phyloP scores from a whole-genome alignment of 2,113 vertebrate species.

The Agapornis roseicollis region DNA sequence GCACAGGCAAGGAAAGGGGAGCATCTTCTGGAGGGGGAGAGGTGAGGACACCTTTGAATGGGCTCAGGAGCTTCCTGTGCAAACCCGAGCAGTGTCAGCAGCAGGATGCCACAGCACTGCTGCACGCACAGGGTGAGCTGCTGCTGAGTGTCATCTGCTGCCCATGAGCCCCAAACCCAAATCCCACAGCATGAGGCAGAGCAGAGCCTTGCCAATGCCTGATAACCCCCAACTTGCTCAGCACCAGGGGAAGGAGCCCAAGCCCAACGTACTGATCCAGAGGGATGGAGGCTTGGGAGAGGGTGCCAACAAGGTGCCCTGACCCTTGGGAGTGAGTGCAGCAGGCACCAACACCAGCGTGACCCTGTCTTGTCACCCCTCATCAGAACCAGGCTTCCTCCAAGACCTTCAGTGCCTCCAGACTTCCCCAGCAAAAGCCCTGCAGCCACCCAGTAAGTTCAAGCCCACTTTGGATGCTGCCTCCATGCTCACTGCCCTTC shows the following conservation, averaged over 20 bases:
- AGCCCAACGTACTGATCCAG: not conserved
- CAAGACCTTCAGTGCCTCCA: not conserved
- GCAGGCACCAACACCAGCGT: accelerated
- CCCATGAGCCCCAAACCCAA: not conserved
- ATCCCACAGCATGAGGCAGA: not conserved
- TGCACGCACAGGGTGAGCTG: not conserved
- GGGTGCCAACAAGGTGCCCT: not conserved
- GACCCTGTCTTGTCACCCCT: accelerated
- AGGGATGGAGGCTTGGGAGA: not conserved
- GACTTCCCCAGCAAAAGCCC: not conserved
- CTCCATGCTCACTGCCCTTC: not conserved
- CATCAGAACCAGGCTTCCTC: not conserved
- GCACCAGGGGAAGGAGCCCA: not conserved
- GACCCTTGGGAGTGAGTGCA: not conserved
- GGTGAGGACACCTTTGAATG: accelerated
- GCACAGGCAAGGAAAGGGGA: not conserved
- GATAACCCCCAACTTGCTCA: not conserved
- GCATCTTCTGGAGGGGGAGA: not conserved
- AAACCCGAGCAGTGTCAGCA: not conserved
- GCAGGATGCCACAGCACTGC: accelerated
- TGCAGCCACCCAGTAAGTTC: not conserved
- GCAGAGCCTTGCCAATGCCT: not conserved
- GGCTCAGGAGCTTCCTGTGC: not conserved
- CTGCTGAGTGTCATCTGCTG: not conserved
- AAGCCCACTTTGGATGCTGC: accelerated